Conservation (phyloP, 2,888 invertebrate species). For the Psylliodes chrysocephalus region DNA sequence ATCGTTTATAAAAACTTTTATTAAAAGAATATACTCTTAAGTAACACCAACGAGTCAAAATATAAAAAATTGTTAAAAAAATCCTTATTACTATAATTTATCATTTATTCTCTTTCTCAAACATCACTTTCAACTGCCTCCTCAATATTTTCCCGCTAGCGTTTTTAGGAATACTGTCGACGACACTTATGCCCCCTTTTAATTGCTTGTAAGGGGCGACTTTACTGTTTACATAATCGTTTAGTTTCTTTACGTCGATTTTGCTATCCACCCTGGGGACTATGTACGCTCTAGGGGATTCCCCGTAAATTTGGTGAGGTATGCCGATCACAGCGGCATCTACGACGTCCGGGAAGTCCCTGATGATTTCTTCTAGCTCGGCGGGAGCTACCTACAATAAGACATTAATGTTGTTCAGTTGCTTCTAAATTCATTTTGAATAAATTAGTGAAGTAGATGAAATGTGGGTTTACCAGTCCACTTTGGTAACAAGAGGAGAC, state of each 20-base stretch:
- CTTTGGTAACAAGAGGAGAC: too few relatives aligned
- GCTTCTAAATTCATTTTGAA: too few relatives aligned
- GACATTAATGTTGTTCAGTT: too few relatives aligned
- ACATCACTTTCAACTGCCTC: slow-evolving; percentile 56
- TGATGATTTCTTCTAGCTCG: slow-evolving; percentile 81
- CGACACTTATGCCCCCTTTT: slow-evolving; percentile 65
- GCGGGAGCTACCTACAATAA: slow-evolving; percentile 81
- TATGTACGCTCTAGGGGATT: slow-evolving; percentile 81
- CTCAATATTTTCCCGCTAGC: slow-evolving; percentile 71
- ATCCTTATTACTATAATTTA: neutral
- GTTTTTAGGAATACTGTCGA: slow-evolving; percentile 69
- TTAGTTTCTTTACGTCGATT: slow-evolving; percentile 68
- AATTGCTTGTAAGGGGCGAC: slow-evolving; percentile 83
- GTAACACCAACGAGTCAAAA: neutral
- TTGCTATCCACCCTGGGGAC: slow-evolving; percentile 66
- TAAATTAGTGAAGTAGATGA: too few relatives aligned
- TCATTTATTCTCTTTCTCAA: slow-evolving; percentile 65
- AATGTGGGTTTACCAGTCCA: too few relatives aligned
- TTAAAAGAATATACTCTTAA: neutral
- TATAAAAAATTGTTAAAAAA: neutral
- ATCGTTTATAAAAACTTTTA: neutral
- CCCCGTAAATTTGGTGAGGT: slow-evolving; percentile 74
- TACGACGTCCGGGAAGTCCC: slow-evolving; percentile 76
- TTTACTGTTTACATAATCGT: slow-evolving; percentile 72
- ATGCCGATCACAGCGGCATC: slow-evolving; percentile 88